These are phyloP conservation scores for Stenodera caucasica DNA, from an alignment of 2,888 invertebrate genomes.

Conservation along the genomic window DNA sequence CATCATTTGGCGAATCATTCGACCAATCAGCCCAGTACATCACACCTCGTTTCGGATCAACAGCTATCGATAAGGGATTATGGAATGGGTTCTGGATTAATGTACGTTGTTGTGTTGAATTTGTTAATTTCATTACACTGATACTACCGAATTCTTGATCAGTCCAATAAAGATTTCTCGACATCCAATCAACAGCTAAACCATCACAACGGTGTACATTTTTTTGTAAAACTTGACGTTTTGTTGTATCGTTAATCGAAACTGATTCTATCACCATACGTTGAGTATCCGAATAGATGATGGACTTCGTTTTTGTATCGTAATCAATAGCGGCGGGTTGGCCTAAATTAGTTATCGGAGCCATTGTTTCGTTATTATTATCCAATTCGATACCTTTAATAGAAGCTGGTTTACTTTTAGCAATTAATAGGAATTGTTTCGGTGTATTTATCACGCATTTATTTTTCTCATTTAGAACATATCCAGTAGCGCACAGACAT, in stretches of 20 bases:
- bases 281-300: conserved; percentile 59
- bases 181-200: conserved; percentile 83
- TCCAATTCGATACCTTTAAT: conserved; percentile 67
- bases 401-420: conserved; percentile 68
- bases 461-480: conserved; percentile 60
- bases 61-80: conserved; percentile 63
- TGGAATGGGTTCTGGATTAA: conserved; percentile 61
- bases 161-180: conserved; percentile 82
- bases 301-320: conserved; percentile 58
- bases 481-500: conserved; percentile 76
- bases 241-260: conserved; percentile 32
- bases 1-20: conserved; percentile 53
- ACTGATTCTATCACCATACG: conserved; percentile 48
- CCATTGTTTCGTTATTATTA: conserved; percentile 61
- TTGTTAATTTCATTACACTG: conserved; percentile 67
- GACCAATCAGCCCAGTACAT: conserved; percentile 83
- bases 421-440: conserved; percentile 67
- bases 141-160: conserved; percentile 71
- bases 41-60: conserved; percentile 69
- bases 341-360: conserved; percentile 69
- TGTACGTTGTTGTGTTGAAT: conserved; percentile 60
- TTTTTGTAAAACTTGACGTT: conserved; percentile 58
- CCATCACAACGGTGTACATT: conserved; percentile 70
- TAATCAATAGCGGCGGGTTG: conserved; percentile 71
- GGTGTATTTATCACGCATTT: conserved; percentile 63